Base-by-base conservation (phyloP, 2,797 vertebrate species). In the Anableps anableps region DNA sequence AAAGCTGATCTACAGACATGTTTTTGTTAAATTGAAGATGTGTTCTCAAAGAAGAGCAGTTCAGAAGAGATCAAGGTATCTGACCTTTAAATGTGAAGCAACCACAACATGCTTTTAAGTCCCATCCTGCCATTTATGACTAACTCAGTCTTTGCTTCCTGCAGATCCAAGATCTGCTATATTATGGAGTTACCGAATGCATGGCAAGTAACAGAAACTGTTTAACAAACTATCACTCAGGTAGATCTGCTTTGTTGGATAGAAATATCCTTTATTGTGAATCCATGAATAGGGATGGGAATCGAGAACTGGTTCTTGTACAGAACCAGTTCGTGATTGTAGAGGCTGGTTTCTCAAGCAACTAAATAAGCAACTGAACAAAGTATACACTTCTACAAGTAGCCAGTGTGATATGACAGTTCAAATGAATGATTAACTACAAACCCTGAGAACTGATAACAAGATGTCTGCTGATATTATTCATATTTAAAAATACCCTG, bases 1-100 rank as follows among this genome's bases (percentile, higher is more conserved):
- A 70, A 86, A 90, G 87, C 91, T 75, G 80, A 91, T 91, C 77
- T 62, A 26, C 86, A 81, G 78, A 79, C 77, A 45, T 86, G 87
- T 45, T 89, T 91, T 81, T 87, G 89, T 83, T 87, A 85, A 86
- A 83, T 81, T 48, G 80, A 89, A 79, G 83, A 74, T 11, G 36
- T 4, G 9, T 66, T 66, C 64, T 31, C 51, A 23, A 34, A 29
- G 45, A 81, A 84, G 60, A 81, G 73, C 43, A 51, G 80, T 82
- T 89, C 83, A 84, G 58, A 26, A 34, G 45, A 81, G 80, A 86
- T 88, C 89, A 87, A 85, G 75, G 66, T 73, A 21, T 80, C 85
- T 79, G 2, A 89, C 68, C 68, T 16, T 71, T 45, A 43, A 71
- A 43, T 71, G 38, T 17, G 41, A 71, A 4, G 10, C 21, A 45